Evolutionary conservation across 2,113 vertebrate species (phyloP), one percentile per base, ranked within the genome.

Genomic region (Meles meles): DNA sequence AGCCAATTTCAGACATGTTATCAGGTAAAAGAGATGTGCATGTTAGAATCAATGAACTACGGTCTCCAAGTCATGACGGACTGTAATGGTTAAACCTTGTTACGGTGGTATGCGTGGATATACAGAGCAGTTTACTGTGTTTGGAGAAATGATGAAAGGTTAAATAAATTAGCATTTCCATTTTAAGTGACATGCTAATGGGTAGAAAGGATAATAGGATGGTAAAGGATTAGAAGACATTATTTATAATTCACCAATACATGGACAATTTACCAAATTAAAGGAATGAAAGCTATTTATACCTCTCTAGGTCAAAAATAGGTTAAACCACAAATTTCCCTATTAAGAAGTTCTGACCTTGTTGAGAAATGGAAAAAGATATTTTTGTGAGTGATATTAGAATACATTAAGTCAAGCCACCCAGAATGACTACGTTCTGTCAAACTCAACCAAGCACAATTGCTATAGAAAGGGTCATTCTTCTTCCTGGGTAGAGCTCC

Each of bases 121-220:
- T 72, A 42, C 21, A 97, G 15, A 61, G 44, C 8, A 61, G 21
- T 88, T 94, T 37, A 10, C 31, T 79, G 18, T 79, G 94, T 90
- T 79, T 47, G 82, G 12, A 80, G 25, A 92, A 92, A 96, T 18
- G 69, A 4, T 7, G 37, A 52, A 88, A 96, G 13, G 14, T 61
- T 94, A 94, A 83, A 59, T 94, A 95, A 76, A 79, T 93, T 61
- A 88, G 76, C 27, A 57, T 49, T 96, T 93, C 20, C 31, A 42
- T 90, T 95, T 94, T 94, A 96, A 92, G 72, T 52, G 23, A 23
- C 23, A 81, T 65, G 17, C 0, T 57, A 84, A 63, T 81, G n/a
- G 65, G 4, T 69, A 88, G 65, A 92, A 88, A 67, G 21, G 13
- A 57, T 59, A 86, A 29, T 44, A 61, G 11, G 83, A 87, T 80